Evolutionary conservation across 2,797 vertebrate genomes (phyloP).

Genomic region (Chelidonichthys spinosus): DNA sequence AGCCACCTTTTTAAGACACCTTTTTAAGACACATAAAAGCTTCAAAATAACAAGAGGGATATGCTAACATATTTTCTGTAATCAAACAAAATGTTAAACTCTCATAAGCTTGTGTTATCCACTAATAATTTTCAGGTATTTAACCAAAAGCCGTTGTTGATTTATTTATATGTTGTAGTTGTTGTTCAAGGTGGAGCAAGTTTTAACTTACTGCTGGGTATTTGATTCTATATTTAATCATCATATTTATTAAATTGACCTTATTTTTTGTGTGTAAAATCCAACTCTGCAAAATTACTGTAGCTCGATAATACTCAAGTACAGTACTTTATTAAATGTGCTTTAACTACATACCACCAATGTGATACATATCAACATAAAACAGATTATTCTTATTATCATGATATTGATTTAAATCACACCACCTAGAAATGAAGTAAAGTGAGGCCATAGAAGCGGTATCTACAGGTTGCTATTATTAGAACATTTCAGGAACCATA

Average conservation of each 20-base stretch:
- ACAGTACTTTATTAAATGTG: background rate
- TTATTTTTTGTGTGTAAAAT: background rate
- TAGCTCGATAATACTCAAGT: background rate
- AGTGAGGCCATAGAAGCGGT: background rate
- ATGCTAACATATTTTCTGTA: no score
- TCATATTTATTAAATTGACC: background rate
- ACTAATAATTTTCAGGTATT: no score
- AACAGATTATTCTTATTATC: background rate
- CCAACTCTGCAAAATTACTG: background rate
- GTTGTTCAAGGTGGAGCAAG: background rate
- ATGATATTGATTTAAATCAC: background rate
- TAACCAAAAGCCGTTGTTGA: background rate
- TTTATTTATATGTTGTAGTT: background rate
- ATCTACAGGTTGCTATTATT: conserved; percentile 18
- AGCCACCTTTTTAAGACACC: no score
- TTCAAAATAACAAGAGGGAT: no score
- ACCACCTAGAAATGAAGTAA: background rate
- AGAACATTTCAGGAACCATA: conserved; percentile 19
- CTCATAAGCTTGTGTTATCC: no score
- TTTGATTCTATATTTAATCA: background rate
- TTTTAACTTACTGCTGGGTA: background rate
- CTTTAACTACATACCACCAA: no score
- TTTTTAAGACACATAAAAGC: no score
- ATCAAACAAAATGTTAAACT: no score
- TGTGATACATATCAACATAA: background rate